Evolutionary conservation across 92 coral and sea anemone species (phyloP).

Genomic region (Nematostella vectensis): DNA sequence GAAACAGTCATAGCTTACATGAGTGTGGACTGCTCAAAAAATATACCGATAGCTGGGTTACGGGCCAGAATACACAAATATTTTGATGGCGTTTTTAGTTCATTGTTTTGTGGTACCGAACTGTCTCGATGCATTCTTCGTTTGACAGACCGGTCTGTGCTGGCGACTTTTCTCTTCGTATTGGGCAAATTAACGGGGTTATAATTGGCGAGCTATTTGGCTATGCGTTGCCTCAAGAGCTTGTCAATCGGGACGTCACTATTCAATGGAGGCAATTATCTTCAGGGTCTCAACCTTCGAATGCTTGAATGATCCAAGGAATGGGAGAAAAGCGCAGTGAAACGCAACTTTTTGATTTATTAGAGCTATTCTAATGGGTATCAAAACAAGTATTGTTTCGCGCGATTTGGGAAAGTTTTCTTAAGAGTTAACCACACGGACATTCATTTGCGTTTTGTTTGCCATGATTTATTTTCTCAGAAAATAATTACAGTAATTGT

Average conservation of each 20-base stretch:
- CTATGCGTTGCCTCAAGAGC: slow-evolving; percentile 13
- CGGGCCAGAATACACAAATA: slow-evolving; percentile 49
- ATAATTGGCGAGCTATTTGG: slow-evolving; percentile 44
- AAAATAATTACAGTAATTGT: slow-evolving; percentile 62
- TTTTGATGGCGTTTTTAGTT: slow-evolving; percentile 25
- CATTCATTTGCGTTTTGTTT: slow-evolving; percentile 36
- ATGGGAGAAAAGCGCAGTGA: too few relatives aligned
- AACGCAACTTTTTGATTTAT: too few relatives aligned
- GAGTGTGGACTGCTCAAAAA: too few relatives aligned
- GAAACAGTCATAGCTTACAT: too few relatives aligned
- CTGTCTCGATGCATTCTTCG: slow-evolving; percentile 27
- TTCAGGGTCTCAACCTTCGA: slow-evolving; percentile 39
- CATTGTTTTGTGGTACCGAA: slow-evolving; percentile 38
- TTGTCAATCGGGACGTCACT: slow-evolving; percentile 54
- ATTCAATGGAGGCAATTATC: slow-evolving; percentile 64
- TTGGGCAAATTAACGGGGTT: slow-evolving; percentile 70
- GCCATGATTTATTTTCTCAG: slow-evolving; percentile 42
- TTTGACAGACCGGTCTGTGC: slow-evolving; percentile 23
- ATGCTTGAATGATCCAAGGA: too few relatives aligned
- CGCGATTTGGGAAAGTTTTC: too few relatives aligned
- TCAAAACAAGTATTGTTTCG: too few relatives aligned
- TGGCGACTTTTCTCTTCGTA: slow-evolving; percentile 40
- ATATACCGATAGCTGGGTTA: too few relatives aligned
- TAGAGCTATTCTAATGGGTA: too few relatives aligned
- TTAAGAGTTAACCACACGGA: too few relatives aligned